These are phyloP conservation scores for Eristalis intricaria DNA, from an alignment of 2,888 invertebrate genomes.

Conservation along the genomic window DNA sequence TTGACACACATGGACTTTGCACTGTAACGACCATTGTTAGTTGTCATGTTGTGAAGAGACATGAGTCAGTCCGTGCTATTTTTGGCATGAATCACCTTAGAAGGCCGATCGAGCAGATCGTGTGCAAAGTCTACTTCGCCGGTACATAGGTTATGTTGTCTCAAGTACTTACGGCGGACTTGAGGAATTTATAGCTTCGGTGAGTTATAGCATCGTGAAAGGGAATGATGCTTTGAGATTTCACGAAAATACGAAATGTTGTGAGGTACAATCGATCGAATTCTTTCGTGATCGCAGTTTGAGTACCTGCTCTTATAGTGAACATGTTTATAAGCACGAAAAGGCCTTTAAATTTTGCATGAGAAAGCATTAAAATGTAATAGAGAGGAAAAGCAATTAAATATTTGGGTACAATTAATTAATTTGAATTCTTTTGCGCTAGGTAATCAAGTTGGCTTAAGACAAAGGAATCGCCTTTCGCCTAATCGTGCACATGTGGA, in stretches of 20 bases:
- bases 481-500: too few species aligned
- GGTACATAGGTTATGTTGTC: background rate
- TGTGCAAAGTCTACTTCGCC: background rate
- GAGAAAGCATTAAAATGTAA: background rate
- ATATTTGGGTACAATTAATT: background rate
- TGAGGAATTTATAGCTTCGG: constrained; percentile 15
- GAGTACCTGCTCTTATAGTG: background rate
- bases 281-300: background rate
- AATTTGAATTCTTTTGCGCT: too few species aligned
- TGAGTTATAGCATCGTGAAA: background rate
- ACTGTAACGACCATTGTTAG: background rate
- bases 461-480: too few species aligned
- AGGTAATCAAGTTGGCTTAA: too few species aligned
- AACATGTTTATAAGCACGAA: background rate
- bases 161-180: background rate
- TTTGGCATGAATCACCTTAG: constrained; percentile 12
- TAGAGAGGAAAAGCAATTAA: background rate
- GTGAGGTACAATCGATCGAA: background rate
- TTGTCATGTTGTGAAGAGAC: background rate
- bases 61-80: constrained; percentile 15
- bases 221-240: background rate
- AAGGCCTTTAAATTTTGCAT: background rate
- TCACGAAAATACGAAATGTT: background rate
- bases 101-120: background rate
- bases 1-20: constrained; percentile 9